These are phyloP conservation scores for Tetrapedia diversipes DNA, from an alignment of 2,888 invertebrate species.

Conservation along the genomic window DNA sequence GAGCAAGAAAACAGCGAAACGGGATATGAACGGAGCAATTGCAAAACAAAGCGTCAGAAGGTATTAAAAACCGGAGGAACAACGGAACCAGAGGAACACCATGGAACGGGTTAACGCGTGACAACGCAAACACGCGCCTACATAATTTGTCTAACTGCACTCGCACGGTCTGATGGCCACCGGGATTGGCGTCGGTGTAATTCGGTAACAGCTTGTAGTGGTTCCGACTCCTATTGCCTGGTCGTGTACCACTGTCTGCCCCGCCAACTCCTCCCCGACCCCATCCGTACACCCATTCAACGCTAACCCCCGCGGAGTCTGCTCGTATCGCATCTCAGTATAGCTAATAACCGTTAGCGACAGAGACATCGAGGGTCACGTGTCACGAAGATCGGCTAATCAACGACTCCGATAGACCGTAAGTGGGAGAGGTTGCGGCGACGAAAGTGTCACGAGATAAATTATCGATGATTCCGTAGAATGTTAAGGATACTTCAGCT, in stretches of 20 bases:
- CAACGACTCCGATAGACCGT: constrained; percentile 40
- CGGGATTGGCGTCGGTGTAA: constrained; percentile 72
- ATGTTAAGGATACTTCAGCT: too few species aligned
- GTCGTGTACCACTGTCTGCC: constrained; percentile 63
- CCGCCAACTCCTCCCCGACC: constrained; percentile 2
- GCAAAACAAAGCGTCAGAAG: too few species aligned
- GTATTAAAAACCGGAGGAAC: too few species aligned
- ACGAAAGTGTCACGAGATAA: too few species aligned
- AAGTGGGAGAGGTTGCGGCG: background rate
- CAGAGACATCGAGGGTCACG: constrained; percentile 60
- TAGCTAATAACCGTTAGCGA: constrained; percentile 72
- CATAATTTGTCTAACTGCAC: constrained; percentile 75
- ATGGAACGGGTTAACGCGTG: constrained; percentile 49
- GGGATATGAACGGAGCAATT: too few species aligned
- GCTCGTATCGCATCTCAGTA: constrained; percentile 65
- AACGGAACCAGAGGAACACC: too few species aligned
- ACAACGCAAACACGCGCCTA: constrained; percentile 68
- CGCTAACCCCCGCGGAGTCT: too few species aligned
- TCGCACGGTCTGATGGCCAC: constrained; percentile 68
- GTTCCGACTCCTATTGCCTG: constrained; percentile 69
- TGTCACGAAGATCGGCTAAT: constrained; percentile 53
- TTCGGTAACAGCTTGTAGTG: constrained; percentile 76
- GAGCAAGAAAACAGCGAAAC: too few species aligned
- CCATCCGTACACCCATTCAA: background rate
- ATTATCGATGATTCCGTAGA: too few species aligned